Evolutionary conservation across 2,113 vertebrate genomes (phyloP).

Genomic region (Nycticebus coucang): DNA sequence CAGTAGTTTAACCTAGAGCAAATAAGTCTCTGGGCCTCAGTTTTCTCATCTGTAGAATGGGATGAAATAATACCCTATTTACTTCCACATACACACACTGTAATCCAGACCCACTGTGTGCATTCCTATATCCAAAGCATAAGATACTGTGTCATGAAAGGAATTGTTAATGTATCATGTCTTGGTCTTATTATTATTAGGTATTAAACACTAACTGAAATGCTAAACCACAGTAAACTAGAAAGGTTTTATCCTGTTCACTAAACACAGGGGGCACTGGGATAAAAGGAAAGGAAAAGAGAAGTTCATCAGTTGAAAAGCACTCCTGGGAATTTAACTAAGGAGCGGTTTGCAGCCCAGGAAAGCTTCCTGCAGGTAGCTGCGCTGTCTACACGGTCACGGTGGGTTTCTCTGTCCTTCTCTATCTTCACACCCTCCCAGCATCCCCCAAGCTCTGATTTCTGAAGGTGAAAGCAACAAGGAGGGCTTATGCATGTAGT

Average conservation of each 20-base stretch:
- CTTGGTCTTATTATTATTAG: background rate
- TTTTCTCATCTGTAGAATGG: background rate
- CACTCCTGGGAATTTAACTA: background rate
- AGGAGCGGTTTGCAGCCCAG: background rate
- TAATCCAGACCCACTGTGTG: background rate
- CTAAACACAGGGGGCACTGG: background rate
- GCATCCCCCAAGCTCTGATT: background rate
- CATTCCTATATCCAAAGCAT: no score
- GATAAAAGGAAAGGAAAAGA: background rate
- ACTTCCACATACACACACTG: fast-evolving
- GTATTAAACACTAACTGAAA: background rate
- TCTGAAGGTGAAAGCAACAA: constrained; percentile 5
- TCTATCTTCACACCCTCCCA: background rate
- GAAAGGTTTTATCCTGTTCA: background rate
- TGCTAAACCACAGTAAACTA: background rate
- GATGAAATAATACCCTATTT: background rate
- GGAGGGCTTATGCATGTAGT: background rate
- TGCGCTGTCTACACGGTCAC: background rate
- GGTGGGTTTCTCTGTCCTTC: background rate
- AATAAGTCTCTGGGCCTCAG: background rate
- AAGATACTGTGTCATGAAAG: background rate
- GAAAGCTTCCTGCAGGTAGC: background rate
- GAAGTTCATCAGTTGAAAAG: background rate
- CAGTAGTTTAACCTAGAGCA: background rate
- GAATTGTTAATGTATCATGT: background rate